These are phyloP conservation scores for Buathra laborator DNA, from an alignment of 2,888 invertebrate species.

Conservation along the genomic window DNA sequence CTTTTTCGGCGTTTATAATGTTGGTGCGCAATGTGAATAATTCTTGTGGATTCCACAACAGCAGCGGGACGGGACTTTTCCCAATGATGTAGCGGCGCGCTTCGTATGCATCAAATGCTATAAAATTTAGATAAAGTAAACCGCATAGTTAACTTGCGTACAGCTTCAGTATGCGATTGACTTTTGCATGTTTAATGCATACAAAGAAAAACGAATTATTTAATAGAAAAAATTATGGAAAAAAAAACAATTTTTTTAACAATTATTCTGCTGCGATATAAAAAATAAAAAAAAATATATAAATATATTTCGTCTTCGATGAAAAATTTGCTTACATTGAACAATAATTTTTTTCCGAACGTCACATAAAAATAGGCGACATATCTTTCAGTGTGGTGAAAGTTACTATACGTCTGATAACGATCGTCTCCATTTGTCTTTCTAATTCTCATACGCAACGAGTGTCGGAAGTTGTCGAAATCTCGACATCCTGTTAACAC, in stretches of 20 bases:
- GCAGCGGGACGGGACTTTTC: too few relatives aligned
- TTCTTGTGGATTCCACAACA: too few relatives aligned
- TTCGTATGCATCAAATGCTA: too few relatives aligned
- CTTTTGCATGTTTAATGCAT: too few relatives aligned
- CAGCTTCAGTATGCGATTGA: too few relatives aligned
- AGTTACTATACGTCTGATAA: constrained; percentile 2
- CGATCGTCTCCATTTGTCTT: constrained; percentile 23
- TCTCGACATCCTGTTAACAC: constrained; percentile 1
- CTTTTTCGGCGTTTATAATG: too few relatives aligned
- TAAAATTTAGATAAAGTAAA: too few relatives aligned
- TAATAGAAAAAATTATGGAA: background rate
- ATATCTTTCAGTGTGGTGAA: constrained; percentile 34
- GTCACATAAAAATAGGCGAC: background rate
- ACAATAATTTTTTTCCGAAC: constrained; percentile 5
- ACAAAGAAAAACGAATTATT: too few relatives aligned
- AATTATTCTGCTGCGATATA: background rate
- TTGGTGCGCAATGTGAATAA: too few relatives aligned
- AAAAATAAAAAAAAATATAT: too few relatives aligned
- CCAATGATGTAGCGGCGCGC: too few relatives aligned
- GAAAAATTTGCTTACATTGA: background rate
- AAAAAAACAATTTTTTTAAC: background rate
- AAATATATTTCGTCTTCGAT: background rate
- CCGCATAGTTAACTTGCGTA: too few relatives aligned
- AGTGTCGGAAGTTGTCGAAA: constrained; percentile 30
- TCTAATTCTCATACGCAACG: constrained; percentile 9